These are phyloP conservation scores for Rafetus swinhoei DNA, from an alignment of 2,113 vertebrate genomes.

Conservation along the genomic window DNA sequence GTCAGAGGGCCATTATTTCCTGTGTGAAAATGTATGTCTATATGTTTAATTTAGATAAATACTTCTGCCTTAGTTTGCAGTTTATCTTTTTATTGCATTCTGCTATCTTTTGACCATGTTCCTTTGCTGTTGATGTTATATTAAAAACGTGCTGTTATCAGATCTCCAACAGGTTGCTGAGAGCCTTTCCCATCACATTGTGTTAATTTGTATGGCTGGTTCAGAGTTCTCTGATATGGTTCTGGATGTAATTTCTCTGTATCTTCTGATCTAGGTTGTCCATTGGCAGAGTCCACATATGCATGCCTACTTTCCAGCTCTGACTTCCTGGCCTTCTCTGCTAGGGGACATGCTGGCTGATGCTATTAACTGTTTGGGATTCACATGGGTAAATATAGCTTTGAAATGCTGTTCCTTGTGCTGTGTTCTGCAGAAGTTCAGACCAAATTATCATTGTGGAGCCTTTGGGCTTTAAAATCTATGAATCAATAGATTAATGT, in stretches of 20 bases:
- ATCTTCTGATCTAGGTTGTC: conserved; percentile 84
- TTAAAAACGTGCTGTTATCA: conserved; percentile 1
- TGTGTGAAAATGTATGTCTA: conserved; percentile 52
- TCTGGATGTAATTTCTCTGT: not conserved
- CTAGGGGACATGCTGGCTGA: conserved; percentile 97
- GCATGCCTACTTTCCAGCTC: conserved; percentile 95
- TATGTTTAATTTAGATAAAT: conserved; percentile 73
- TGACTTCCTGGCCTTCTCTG: conserved; percentile 96
- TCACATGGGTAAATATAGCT: conserved; percentile 90
- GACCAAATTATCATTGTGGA: not conserved
- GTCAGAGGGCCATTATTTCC: conserved; percentile 41
- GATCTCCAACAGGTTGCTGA: conserved; percentile 14
- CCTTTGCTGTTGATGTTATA: conserved; percentile 5
- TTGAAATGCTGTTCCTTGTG: not conserved
- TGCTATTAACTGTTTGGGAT: conserved; percentile 97
- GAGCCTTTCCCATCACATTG: not conserved
- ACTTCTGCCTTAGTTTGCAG: conserved; percentile 17
- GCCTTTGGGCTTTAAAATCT: not conserved
- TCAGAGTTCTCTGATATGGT: not conserved
- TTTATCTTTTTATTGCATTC: conserved; percentile 61
- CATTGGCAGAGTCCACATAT: conserved; percentile 99
- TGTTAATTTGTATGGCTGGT: not conserved
- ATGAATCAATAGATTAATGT: not conserved
- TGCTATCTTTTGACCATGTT: conserved; percentile 37
- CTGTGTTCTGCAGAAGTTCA: not conserved